Base-by-base conservation (phyloP, 1,140 invertebrate genomes). In the Cydia pomonella region DNA sequence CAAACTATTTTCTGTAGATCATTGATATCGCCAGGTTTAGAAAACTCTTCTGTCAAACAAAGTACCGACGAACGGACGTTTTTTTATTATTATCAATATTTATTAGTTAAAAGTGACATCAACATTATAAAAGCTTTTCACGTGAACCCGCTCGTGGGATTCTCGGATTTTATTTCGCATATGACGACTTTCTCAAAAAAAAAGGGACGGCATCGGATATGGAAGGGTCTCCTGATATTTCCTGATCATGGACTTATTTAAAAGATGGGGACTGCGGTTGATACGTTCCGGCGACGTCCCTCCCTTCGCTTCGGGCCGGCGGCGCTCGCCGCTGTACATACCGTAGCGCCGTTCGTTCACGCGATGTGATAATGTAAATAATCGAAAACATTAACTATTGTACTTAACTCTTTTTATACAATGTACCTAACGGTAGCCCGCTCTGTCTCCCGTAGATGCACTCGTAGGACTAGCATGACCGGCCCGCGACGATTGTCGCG, bases 321-420 rank as follows among this genome's bases (percentile, higher is more conserved):
- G 38, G 27, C n/a, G 50, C 69, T 25, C 44, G 23, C 73, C 74
- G 63, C 73, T 76, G 76, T 78, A 59, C 66, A 74, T 75, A 63
- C 44, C 29, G 53, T n/a, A 73, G 53, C 76, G 76, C 77, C 75
- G 80, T 72, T 50, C 72, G 63, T 79, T 80, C 79, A 75, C 80
- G 81, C 81, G 80, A 84, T 87, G 87, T 87, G 84, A 88, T 88
- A 88, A 77, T 91, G 87, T 89, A 89, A 82, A 89, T 89, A 89
- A 75, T 72, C 53, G 69, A 78, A 77, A 81, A 77, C 76, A 80
- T 81, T 82, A 76, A 76, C 72, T 79, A 84, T 80, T 80, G 76
- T 82, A 84, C 79, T 82, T 80, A 80, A 76, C 81, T 82, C 79
- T 86, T 88, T 89, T 90, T 87, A 86, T 90, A 87, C 87, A 78